A percentile compares a stretch with the other conserved stretches of the same genome.
Evolutionary conservation across 2,888 invertebrate species (phyloP).

Genomic region (Stegana nigrithorax): DNA sequence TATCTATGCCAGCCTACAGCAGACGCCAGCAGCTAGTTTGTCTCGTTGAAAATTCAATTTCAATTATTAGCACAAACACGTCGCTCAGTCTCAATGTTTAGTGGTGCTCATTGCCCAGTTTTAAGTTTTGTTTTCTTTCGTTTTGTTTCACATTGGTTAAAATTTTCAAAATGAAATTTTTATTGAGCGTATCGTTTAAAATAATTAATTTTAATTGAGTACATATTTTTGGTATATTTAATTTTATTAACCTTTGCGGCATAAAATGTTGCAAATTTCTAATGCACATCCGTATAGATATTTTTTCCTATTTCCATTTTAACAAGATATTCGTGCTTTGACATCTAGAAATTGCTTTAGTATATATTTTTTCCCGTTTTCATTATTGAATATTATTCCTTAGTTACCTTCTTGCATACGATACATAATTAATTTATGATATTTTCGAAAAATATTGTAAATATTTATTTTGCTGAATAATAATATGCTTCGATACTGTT

Average conservation of each 20-base stretch:
- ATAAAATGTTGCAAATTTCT: background rate
- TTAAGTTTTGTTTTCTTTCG: constrained; percentile 22
- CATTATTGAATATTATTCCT: too few relatives aligned
- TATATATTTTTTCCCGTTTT: too few relatives aligned
- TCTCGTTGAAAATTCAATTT: constrained; percentile 59
- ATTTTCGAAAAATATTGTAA: too few relatives aligned
- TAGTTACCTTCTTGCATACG: too few relatives aligned
- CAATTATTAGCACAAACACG: constrained; percentile 42
- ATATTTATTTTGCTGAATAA: too few relatives aligned
- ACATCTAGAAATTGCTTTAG: too few relatives aligned
- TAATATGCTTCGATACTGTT: too few relatives aligned
- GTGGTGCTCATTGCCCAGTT: constrained; percentile 14
- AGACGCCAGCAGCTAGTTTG: too few relatives aligned
- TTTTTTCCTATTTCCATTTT: too few relatives aligned
- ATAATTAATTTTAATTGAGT: constrained; percentile 63
- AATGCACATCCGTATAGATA: background rate
- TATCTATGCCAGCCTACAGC: background rate
- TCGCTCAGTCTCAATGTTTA: constrained; percentile 9
- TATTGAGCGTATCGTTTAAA: constrained; percentile 60
- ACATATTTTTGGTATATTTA: constrained; percentile 32
- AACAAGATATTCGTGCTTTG: too few relatives aligned
- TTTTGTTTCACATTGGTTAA: constrained; percentile 51
- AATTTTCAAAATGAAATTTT: constrained; percentile 59
- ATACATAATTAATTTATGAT: too few relatives aligned
- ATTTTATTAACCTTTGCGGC: too few relatives aligned